Evolutionary conservation across 2,888 invertebrate species (phyloP), one percentile per base, ranked within the genome.

Genomic region (Baronia brevicornis): DNA sequence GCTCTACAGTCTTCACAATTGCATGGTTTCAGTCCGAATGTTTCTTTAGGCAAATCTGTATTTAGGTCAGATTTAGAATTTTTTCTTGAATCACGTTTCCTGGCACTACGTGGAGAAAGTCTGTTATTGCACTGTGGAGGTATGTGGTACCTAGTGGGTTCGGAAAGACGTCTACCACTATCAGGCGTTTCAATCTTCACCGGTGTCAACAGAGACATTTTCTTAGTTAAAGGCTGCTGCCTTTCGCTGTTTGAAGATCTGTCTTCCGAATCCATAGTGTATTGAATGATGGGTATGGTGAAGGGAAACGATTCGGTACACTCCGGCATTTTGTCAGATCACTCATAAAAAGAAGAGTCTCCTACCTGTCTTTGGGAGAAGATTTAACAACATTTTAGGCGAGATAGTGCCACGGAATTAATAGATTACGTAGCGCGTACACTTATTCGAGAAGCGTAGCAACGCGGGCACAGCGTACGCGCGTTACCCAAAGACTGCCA

Each of bases 1-100:
- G 88, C 74, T 21, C 86, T 66, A 35, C 84, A 84, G 28, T 80
- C 74, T 44, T 77, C 80, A 54, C 84, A 84, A 44, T 77, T 78
- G 52, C 82, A 75, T 31, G 80, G 84, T 44, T 77, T 74, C 1
- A 63, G 72, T 8, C 82, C 77, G 18, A 70, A 57, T 21, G 47
- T 49, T 7, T 71, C 71, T 38, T 71, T 71, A 14, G 62, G 56
- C 30, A 67, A 55, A 28, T 63, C 68, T 30, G 61, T 62, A 37
- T 66, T 75, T 8, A 64, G 38, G 28, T 60, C 70, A 4, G 64
- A 56, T 41, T 67, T 75, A 6, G 71, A 80, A 42, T 65, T 74
- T 38, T 73, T 64, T 37, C 70, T 64, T 1, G 62, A 63, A 20
- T 82, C 74, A 31, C 74, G 64, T 52, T 73, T 78, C 33, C 84